Evolutionary conservation across 1,140 invertebrate species (phyloP), one percentile per base, ranked within the genome.

Genomic region (Saccostrea glomerata): DNA sequence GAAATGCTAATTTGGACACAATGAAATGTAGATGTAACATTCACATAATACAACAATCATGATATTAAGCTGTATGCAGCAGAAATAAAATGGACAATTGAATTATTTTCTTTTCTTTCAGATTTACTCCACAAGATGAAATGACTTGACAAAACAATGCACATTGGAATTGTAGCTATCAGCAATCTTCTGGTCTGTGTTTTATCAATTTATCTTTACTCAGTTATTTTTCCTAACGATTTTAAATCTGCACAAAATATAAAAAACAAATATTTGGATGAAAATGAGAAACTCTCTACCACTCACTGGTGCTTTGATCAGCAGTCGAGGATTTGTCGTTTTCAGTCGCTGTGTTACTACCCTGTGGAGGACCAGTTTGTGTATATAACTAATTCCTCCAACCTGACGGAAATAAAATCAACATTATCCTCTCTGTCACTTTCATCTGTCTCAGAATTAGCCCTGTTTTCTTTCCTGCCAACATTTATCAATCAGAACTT

Each of bases 311-410:
- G 70, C 70, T 73, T 36, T 73, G 70, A 36, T 30, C 70, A 73
- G 1, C 70, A 73, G 15, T 73, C 70, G 36, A 73, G 30, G 25
- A 73, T 92, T 7, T 96, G 95, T 86, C 91, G 92, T 17, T 95
- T 95, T 91, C 54, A 91, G 70, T 94, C 95, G 88, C 86, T 96
- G 7, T 96, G 95, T 91, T 95, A 94, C 85, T 60, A 92, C 17
- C 84, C 92, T 7, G 40, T 90, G 58, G 87, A 90, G 0, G 58
- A 94, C n/a, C 89, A 93, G 47, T 96, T 94, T 90, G 88, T 95
- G 12, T 96, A 89, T 23, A 20, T 83, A 23, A 20, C 17, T 54
- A 36, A 83, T 90, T 95, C 83, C 88, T 91, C 82, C 87, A 91
- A 30, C n/a, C 88, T 47, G 47, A 89, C 23, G 94, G 93, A 83